phyloP scores from a whole-genome alignment of 2,888 invertebrate species.

The Zhengitettix transpicula region DNA sequence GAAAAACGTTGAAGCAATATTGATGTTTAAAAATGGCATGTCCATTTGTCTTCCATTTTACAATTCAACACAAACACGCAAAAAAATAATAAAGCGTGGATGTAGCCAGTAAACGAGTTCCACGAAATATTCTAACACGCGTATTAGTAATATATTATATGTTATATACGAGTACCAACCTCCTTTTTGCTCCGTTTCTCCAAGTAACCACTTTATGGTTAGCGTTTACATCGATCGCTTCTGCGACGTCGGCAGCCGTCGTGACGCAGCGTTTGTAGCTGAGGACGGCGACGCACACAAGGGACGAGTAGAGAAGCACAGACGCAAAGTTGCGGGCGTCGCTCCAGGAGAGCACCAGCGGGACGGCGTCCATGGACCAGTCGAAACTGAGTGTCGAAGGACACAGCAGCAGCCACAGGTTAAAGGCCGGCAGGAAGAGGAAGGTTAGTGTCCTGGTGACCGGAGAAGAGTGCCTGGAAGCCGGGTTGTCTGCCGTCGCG shows the following conservation, averaged over 20 bases:
- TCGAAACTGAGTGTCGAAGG: slow-evolving; percentile 36
- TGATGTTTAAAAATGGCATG: no score
- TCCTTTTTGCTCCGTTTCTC: no score
- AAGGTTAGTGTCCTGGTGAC: slow-evolving; percentile 28
- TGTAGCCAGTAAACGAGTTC: no score
- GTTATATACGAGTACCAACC: no score
- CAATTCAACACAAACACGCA: no score
- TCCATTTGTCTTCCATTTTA: no score
- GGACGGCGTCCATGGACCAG: slow-evolving; percentile 41
- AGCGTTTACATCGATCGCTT: slow-evolving; percentile 12
- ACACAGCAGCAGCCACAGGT: slow-evolving; percentile 29
- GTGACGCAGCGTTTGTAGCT: not conserved
- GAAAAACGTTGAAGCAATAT: no score
- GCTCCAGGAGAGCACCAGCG: slow-evolving; percentile 19
- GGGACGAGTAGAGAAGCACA: slow-evolving; percentile 21
- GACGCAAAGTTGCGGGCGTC: slow-evolving; percentile 28
- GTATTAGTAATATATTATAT: no score
- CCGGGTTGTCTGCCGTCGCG: slow-evolving; percentile 33
- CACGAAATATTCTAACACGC: no score
- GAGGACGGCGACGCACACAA: not conserved
- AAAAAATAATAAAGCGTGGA: no score
- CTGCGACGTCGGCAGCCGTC: slow-evolving; percentile 5
- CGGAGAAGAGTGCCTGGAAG: slow-evolving; percentile 26
- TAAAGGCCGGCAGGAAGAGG: slow-evolving; percentile 27
- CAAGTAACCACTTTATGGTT: not conserved